Base-by-base conservation (phyloP, 2,888 invertebrate genomes). In the Drosophila histrio region DNA sequence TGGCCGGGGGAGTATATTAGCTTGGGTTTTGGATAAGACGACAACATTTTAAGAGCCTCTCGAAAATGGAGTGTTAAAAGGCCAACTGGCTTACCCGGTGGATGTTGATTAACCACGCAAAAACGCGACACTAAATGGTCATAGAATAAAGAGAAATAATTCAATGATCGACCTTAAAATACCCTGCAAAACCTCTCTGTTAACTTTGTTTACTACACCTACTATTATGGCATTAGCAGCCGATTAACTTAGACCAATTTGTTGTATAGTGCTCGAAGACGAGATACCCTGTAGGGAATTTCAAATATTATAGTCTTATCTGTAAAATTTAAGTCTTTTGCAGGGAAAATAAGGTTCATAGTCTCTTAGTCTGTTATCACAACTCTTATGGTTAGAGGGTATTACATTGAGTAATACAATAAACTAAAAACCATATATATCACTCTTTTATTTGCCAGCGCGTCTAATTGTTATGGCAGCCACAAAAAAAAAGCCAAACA, bases 401-500 rank as follows among this genome's bases (percentile, higher is more conserved):
- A 17, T n/a, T 13, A 13, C 24, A 13, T 17, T 13, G 3, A 9
- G 22, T n/a, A 34, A 15, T 26, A 22, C 21, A 15, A 50, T 19
- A 34, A n/a, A 11, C 34, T 58, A 28, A 26, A 26, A 17, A 26
- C 24, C 19, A 28, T 24, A 57, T 57, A 52, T 57, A 54, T 64
- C 30, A 30, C 28, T 36, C 70, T 57, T 49, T 57, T 56, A 26
- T 62, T 68, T 41, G 56, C 28, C 41, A 15, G n/a, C 24, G n/a
- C 39, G 49, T 39, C 28, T 24, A 46, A 52, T 58, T 60, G 54
- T 39, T 62, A 58, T 54, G 54, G 54, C 46, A 32, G 44, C 46
- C 61, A 65, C 66, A 65, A 41, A 60, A 65, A 41, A 60, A 62
- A 64, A 56, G 13, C 46, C 49, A 65, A 64, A 49, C 56, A 69